Evolutionary conservation across 2,113 vertebrate genomes (phyloP).

Genomic region (Verasper variegatus): DNA sequence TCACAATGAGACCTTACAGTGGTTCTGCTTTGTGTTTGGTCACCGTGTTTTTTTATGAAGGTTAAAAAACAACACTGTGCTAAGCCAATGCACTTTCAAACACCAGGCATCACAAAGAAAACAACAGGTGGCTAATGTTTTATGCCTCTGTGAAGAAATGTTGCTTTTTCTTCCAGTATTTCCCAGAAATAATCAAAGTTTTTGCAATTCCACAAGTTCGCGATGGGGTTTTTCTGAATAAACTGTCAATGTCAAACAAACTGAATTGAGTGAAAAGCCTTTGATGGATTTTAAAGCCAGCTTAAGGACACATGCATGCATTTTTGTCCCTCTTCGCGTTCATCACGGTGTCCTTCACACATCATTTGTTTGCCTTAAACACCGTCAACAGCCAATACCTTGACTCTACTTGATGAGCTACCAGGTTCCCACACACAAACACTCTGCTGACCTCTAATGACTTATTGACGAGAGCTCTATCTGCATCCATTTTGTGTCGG

Average conservation of each 20-base stretch:
- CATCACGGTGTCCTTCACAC: constrained; percentile 53
- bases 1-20: neutral
- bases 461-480: constrained; percentile 64
- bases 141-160: neutral
- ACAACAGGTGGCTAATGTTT: neutral
- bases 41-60: neutral
- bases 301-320: constrained; percentile 18
- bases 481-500: constrained; percentile 44
- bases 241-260: constrained; percentile 16
- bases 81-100: too few species aligned
- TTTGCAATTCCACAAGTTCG: neutral
- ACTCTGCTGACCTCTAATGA: constrained; percentile 47
- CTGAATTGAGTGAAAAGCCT: constrained; percentile 2
- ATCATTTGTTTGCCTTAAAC: constrained; percentile 48
- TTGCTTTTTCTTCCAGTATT: neutral
- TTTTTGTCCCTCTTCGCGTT: constrained; percentile 14
- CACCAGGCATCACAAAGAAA: neutral
- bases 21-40: constrained; percentile 4
- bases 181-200: neutral
- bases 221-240: neutral
- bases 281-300: neutral
- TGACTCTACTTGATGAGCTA: constrained; percentile 54
- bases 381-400: constrained; percentile 55
- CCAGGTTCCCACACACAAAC: constrained; percentile 47
- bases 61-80: constrained; percentile 1